These are phyloP conservation scores for Regulus satrapa DNA, from an alignment of 2,113 vertebrate species.

Conservation along the genomic window DNA sequence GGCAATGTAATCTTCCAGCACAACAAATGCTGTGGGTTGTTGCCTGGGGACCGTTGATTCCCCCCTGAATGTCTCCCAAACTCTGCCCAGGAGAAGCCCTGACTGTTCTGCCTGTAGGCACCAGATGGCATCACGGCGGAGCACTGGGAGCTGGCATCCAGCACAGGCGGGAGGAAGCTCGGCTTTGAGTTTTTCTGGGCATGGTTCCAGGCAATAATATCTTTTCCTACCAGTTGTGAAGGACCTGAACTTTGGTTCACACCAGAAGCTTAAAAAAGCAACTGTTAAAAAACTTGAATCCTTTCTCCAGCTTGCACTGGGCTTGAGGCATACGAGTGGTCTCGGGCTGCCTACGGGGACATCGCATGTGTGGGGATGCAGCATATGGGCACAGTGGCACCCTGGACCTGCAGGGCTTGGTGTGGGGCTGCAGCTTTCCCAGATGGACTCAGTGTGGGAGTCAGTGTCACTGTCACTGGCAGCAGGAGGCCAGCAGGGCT, in stretches of 20 bases:
- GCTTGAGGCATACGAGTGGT: not conserved
- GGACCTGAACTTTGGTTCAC: constrained; percentile 1
- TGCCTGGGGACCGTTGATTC: not conserved
- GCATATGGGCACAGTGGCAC: fast-evolving
- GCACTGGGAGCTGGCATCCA: not conserved
- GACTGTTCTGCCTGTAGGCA: not conserved
- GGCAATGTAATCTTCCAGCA: not conserved
- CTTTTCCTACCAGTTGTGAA: constrained; percentile 24
- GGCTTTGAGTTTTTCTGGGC: not conserved
- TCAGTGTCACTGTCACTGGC: not conserved
- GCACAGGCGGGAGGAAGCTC: not conserved
- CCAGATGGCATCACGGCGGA: not conserved
- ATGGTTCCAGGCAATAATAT: constrained; percentile 7
- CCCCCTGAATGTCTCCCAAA: not conserved
- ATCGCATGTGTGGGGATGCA: fast-evolving
- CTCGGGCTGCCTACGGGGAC: not conserved
- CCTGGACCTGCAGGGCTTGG: not conserved
- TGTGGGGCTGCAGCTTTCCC: not conserved
- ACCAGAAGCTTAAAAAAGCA: not conserved
- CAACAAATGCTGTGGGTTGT: not conserved
- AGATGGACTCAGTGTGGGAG: too few species aligned
- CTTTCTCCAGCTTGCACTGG: not conserved
- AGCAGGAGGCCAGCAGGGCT: not conserved
- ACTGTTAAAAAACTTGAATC: not conserved
- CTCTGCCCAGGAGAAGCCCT: not conserved